A percentile compares a stretch with the other conserved stretches of the same genome.
Evolutionary conservation across 1,140 invertebrate species (phyloP).

Genomic region (Neelides sp.): DNA sequence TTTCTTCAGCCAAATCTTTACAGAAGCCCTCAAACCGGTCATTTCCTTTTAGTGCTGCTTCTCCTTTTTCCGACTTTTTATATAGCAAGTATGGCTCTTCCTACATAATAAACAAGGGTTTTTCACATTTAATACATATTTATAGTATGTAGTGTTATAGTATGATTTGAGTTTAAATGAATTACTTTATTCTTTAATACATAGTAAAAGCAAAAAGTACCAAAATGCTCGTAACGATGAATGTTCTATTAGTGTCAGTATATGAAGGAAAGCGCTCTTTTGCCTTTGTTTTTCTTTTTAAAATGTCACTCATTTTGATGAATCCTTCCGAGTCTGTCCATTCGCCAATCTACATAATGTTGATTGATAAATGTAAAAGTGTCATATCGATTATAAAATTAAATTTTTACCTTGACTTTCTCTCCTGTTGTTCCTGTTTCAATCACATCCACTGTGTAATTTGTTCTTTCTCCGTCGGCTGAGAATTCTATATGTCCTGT

Average conservation of each 20-base stretch:
- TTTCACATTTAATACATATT: background rate
- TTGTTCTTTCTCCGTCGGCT: slow-evolving; percentile 61
- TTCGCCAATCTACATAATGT: slow-evolving; percentile 58
- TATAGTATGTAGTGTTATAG: too few relatives aligned
- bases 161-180: too few relatives aligned
- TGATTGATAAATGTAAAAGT: background rate
- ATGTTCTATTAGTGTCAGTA: slow-evolving; percentile 46
- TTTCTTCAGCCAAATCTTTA: slow-evolving; percentile 76
- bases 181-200: too few relatives aligned
- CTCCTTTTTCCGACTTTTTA: slow-evolving; percentile 47
- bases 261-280: too few relatives aligned
- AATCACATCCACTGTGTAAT: slow-evolving; percentile 83
- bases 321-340: slow-evolving; percentile 44
- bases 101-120: slow-evolving; percentile 38
- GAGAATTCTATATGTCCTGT: slow-evolving; percentile 79
- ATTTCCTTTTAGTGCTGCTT: slow-evolving; percentile 48
- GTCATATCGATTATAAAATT: background rate
- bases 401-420: slow-evolving; percentile 56
- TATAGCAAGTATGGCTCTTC: slow-evolving; percentile 76
- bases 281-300: background rate
- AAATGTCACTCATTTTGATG: slow-evolving; percentile 1
- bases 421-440: slow-evolving; percentile 80
- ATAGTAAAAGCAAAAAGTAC: too few relatives aligned
- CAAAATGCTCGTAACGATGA: slow-evolving; percentile 77
- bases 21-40: slow-evolving; percentile 84